Evolutionary conservation across 2,797 vertebrate genomes (phyloP), one percentile per base, ranked within the genome.

Genomic region (Meriones psammophilus): DNA sequence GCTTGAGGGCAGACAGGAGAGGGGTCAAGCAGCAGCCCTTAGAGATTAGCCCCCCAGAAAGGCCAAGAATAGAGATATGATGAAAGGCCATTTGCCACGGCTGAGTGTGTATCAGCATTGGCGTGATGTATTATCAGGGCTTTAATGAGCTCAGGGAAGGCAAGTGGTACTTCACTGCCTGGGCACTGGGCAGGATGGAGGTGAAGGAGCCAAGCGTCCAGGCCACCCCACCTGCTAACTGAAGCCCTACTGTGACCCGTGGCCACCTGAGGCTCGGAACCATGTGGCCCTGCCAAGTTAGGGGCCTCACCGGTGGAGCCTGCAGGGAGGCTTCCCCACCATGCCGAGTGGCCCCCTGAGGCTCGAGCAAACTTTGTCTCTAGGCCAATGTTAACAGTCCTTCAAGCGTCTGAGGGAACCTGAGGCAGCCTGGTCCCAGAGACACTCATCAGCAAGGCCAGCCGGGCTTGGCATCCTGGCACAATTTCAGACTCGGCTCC

Each of bases 121-220:
- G 92, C 88, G 85, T 96, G 95, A 97, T 97, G 69, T 96, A 97
- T 96, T 96, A 97, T 97, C 78, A 94, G 90, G 89, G 78, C 90
- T 96, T 92, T 96, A 97, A 97, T 96, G 97, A 97, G 97, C 88
- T 95, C 13, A 14, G 81, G 68, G 89, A 88, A 28, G 88, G 66
- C 85, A 71, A 92, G 92, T 10, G 64, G 84, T 88, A 92, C 92
- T 89, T 96, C 95, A 94, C 50, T 93, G 88, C 88, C 92, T 87
- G 87, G 77, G 56, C 71, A 62, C 33, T 89, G 60, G 39, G 62
- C 76, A 69, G 87, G 87, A 86, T 91, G 64, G 60, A 89, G 90
- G 73, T 66, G 77, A 66, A 62, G 73, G 73, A 62, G n/a, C 77
- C 64, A 91, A 66, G 10, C 28, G 71, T 85, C 26, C 73, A 42